Evolutionary conservation across 2,797 vertebrate species (phyloP), one percentile per base, ranked within the genome.

Genomic region (Phoebastria nigripes): DNA sequence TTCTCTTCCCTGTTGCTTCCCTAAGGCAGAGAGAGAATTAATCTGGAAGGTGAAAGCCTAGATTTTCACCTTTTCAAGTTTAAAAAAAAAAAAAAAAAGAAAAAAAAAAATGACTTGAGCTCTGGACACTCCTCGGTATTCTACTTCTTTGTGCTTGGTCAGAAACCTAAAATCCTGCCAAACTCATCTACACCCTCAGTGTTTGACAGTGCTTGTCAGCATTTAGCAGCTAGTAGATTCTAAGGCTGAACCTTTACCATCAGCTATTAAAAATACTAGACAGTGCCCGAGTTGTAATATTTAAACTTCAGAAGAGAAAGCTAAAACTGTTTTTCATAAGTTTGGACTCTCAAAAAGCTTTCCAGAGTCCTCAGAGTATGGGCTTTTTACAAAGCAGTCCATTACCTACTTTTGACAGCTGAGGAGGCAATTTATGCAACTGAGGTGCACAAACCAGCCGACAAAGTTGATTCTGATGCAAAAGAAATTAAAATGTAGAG

Each of bases 401-500:
- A 12, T 89, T 89, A 73, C 90, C 79, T 74, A 61, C 52, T 89
- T 76, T 56, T 95, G 89, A 95, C 81, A 94, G 92, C 66, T 55
- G 61, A 92, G 70, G 61, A 79, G 82, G 77, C 80, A 93, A 95
- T 96, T 95, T 94, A 94, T 74, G 61, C 81, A 94, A 91, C n/a
- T 7, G 55, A 78, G 35, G 61, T 82, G 47, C 78, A 69, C 88
- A 95, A 97, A 88, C 1, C 5, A 96, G 71, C n/a, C 46, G 0
- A 87, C 82, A 74, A 66, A 91, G 86, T 91, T 87, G 82, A 96
- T 82, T 77, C 78, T 93, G 84, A 78, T 1, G 11, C 89, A 79
- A 69, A 95, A 92, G 82, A 94, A 93, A 96, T 93, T 91, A 94
- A 96, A 94, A 92, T 51, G n/a, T 94, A 96, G 76, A 92, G 87